Evolutionary conservation across 2,113 vertebrate genomes (phyloP).

Genomic region (Pelodiscus sinensis): DNA sequence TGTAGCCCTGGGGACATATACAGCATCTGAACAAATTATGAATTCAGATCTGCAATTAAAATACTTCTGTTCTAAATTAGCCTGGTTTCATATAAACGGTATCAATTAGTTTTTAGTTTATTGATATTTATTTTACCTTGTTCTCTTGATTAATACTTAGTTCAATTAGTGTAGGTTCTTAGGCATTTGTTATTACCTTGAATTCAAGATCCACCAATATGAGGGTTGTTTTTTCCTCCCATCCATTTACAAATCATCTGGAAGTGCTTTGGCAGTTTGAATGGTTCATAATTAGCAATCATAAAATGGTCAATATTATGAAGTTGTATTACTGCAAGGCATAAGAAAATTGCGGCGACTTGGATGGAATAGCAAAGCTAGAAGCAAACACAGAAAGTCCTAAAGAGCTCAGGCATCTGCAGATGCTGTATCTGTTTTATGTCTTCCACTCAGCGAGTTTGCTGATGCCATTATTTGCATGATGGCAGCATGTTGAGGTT

Average conservation of each 20-base stretch:
- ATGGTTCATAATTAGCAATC: background rate
- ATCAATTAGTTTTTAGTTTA: constrained; percentile 48
- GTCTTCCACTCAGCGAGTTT: constrained; percentile 45
- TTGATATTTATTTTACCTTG: constrained; percentile 47
- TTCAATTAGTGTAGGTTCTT: constrained; percentile 27
- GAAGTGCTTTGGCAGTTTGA: background rate
- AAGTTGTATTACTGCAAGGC: constrained; percentile 18
- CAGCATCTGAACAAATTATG: constrained; percentile 19
- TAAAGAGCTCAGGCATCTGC: background rate
- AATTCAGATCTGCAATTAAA: constrained; percentile 41
- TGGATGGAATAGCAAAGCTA: constrained; percentile 7
- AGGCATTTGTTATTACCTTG: constrained; percentile 10
- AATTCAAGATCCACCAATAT: background rate
- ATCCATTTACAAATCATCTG: background rate
- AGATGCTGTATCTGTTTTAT: constrained; percentile 61
- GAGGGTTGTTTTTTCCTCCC: background rate
- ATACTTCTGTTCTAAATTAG: constrained; percentile 54
- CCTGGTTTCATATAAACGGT: constrained; percentile 41
- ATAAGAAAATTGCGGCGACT: background rate
- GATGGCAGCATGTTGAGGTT: background rate
- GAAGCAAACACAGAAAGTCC: constrained; percentile 49
- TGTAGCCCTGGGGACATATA: constrained; percentile 11
- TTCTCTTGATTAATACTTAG: background rate
- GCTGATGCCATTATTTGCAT: background rate
- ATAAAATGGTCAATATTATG: constrained; percentile 35